Evolutionary conservation across 2,797 vertebrate genomes (phyloP).

Genomic region (Agapornis canus): DNA sequence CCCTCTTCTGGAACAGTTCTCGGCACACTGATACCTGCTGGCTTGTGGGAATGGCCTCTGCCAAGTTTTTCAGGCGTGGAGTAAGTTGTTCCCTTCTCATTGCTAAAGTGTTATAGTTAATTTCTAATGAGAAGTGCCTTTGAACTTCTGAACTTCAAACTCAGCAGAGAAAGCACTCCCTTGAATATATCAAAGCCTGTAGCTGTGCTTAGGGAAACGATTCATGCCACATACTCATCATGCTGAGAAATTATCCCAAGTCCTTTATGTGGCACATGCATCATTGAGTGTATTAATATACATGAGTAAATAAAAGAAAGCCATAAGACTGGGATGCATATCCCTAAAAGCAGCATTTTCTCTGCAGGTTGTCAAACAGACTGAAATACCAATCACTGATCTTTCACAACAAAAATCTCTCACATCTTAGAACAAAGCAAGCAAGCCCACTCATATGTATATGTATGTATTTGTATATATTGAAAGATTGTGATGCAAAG

Average conservation of each 20-base stretch:
- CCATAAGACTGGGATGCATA: neutral
- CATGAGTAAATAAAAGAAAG: neutral
- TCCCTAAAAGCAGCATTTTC: neutral
- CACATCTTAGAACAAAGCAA: neutral
- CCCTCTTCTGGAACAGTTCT: neutral
- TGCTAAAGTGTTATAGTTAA: conserved; percentile 29
- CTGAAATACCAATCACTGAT: neutral
- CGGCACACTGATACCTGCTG: rapidly evolving
- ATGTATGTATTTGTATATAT: neutral
- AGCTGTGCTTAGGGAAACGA: neutral
- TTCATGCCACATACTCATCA: neutral
- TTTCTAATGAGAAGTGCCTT: conserved; percentile 56
- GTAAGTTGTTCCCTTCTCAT: neutral
- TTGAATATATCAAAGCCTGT: neutral
- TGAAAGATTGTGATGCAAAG: neutral
- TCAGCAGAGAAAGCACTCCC: neutral
- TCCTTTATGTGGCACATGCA: neutral
- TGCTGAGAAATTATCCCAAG: neutral
- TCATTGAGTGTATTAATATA: neutral
- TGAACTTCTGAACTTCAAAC: conserved; percentile 65
- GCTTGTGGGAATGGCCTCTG: neutral
- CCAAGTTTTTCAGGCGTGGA: conserved; percentile 5
- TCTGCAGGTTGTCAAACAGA: neutral
- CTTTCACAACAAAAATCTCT: neutral
- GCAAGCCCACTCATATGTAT: too few species aligned